phyloP scores from a whole-genome alignment of 2,113 vertebrate genomes.

The Microtus richardsoni region DNA sequence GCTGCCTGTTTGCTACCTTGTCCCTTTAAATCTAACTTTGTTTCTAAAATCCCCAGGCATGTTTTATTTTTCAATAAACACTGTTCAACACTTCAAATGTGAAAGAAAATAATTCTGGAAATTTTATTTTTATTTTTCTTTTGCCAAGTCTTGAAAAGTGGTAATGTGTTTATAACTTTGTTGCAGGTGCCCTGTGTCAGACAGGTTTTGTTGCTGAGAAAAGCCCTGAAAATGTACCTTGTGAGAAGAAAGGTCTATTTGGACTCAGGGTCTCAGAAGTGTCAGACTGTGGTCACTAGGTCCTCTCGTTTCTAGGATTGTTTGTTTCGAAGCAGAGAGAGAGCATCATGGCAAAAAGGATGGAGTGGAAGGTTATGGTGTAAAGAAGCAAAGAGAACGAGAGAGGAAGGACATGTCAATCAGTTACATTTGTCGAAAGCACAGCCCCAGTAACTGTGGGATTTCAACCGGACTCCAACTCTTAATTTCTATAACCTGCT shows the following conservation, averaged over 20 bases:
- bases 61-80: conserved; percentile 48
- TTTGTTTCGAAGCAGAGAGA: not conserved
- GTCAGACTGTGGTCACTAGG: not conserved
- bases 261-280: not conserved
- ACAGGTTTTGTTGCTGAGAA: not conserved
- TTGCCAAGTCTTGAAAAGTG: conserved; percentile 36
- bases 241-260: not conserved
- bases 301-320: not conserved
- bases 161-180: conserved; percentile 23
- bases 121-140: conserved; percentile 62
- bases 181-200: not conserved
- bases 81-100: not conserved
- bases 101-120: conserved; percentile 34
- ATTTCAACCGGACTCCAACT: not conserved
- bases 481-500: not conserved
- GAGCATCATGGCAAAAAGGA: too few species aligned
- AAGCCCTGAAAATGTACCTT: not conserved
- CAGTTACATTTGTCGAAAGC: not conserved
- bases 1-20: not conserved
- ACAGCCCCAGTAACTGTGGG: not conserved
- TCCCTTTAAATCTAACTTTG: conserved; percentile 50
- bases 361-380: too few species aligned
- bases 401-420: not conserved
- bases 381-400: not conserved
- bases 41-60: conserved; percentile 29